A percentile compares a stretch with the other conserved stretches of the same genome.
Conservation (phyloP, 2,797 vertebrate genomes). For the Nannoperca obscura region DNA sequence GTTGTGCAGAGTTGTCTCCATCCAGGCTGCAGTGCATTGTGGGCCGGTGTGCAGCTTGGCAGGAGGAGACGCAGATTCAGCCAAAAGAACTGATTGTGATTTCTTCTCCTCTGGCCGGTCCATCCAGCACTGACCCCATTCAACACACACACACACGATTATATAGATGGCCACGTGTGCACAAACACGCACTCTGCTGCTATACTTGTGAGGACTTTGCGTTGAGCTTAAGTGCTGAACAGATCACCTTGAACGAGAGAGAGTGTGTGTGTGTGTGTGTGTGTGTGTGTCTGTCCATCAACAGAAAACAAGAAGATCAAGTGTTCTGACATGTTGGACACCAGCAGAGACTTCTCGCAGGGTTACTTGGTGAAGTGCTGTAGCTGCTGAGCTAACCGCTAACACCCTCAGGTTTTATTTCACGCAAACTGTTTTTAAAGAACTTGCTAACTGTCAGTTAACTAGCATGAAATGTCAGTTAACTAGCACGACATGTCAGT, state of each 20-base stretch:
- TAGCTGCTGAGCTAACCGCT: too few species aligned
- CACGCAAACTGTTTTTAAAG: too few species aligned
- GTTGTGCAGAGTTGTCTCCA: constrained; percentile 49
- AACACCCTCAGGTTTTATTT: too few species aligned
- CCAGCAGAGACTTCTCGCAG: too few species aligned
- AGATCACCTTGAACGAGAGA: background rate
- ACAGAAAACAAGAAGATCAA: too few species aligned
- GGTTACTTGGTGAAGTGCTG: too few species aligned
- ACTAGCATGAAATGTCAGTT: too few species aligned
- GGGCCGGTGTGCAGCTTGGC: constrained; percentile 60
- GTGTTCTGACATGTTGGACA: too few species aligned
- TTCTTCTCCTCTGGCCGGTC: constrained; percentile 40
- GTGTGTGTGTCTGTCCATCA: too few species aligned
- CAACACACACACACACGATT: constrained; percentile 28
- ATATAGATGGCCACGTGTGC: constrained; percentile 16
- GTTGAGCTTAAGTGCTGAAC: background rate
- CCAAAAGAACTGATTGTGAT: constrained; percentile 71
- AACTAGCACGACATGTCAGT: too few species aligned
- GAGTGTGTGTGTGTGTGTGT: too few species aligned
- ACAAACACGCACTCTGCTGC: constrained; percentile 1
- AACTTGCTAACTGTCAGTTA: too few species aligned
- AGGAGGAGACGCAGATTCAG: constrained; percentile 48
- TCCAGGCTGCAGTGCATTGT: constrained; percentile 72
- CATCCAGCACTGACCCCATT: constrained; percentile 42
- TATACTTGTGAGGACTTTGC: background rate